Percentiles rank a stretch among this genome's conserved stretches.
Evolutionary conservation across 2,888 invertebrate species (phyloP).

Genomic region (Yponomeuta evonymella): DNA sequence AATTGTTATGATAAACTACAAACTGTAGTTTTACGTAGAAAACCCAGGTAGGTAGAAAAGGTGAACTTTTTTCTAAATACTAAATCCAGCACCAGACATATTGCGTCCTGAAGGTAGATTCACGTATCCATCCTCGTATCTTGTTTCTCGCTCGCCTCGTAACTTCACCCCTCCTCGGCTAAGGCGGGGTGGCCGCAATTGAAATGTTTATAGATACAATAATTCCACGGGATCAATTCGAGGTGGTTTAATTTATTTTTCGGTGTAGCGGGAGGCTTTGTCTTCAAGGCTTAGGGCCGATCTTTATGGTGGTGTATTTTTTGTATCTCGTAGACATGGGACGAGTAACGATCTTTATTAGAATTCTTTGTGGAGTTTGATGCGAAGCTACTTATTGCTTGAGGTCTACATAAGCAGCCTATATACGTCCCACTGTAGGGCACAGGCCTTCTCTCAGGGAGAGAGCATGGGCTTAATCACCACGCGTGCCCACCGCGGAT

Average conservation of each 20-base stretch:
- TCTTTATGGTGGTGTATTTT: neutral
- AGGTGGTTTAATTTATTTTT: conserved; percentile 63
- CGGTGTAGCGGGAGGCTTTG: conserved; percentile 29
- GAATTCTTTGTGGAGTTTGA: neutral
- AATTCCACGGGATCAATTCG: conserved; percentile 63
- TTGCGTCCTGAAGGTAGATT: neutral
- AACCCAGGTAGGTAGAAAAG: too few species aligned
- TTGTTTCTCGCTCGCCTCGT: neutral
- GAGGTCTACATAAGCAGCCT: too few species aligned
- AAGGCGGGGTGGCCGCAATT: conserved; percentile 45
- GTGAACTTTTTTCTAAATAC: neutral
- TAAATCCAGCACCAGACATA: neutral
- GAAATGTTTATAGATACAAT: conserved; percentile 71
- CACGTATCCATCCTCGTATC: neutral
- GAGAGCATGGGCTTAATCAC: too few species aligned
- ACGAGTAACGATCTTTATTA: neutral
- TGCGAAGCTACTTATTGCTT: neutral
- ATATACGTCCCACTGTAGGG: too few species aligned
- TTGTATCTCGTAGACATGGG: neutral
- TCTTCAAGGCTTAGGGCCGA: neutral
- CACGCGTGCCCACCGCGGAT: too few species aligned
- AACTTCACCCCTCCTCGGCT: conserved; percentile 24
- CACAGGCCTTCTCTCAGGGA: too few species aligned
- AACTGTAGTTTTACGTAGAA: too few species aligned
- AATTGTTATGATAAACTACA: too few species aligned